Evolutionary conservation across 2,113 vertebrate genomes (phyloP).

Genomic region (Lethenteron reissneri): DNA sequence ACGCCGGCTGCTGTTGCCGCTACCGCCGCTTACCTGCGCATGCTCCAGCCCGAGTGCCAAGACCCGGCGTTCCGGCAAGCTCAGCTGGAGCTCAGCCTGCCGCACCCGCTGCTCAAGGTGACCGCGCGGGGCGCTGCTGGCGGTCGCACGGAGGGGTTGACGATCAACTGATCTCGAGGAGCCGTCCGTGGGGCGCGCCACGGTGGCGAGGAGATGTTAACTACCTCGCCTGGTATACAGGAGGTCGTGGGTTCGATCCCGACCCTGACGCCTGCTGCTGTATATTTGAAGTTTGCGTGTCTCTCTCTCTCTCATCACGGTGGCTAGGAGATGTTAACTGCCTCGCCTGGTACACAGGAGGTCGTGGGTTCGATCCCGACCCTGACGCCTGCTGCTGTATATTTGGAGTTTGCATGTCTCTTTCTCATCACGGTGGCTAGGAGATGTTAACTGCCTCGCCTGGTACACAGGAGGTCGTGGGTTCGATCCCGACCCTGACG

Average conservation of each 20-base stretch:
- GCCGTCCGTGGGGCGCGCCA: not conserved
- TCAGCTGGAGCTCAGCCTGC: conserved; percentile 69
- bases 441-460: too few relatives aligned
- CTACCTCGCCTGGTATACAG: not conserved
- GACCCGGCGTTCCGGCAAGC: conserved; percentile 57
- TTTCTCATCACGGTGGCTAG: too few relatives aligned
- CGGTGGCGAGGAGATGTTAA: not conserved
- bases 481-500: too few relatives aligned
- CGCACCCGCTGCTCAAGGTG: conserved; percentile 66
- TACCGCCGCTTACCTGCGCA: too few relatives aligned
- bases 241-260: not conserved
- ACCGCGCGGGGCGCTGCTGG: not conserved
- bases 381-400: too few relatives aligned
- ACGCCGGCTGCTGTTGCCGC: too few relatives aligned
- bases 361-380: too few relatives aligned
- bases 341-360: too few relatives aligned
- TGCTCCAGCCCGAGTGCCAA: not conserved
- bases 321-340: too few relatives aligned
- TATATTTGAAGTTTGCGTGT: not conserved
- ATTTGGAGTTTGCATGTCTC: too few relatives aligned
- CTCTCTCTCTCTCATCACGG: not conserved
- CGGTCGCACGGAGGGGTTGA: not conserved
- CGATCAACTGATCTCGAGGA: not conserved
- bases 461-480: too few relatives aligned
- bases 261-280: not conserved